A percentile compares a stretch with the other conserved stretches of the same genome.
phyloP scores from a whole-genome alignment of 2,797 vertebrate genomes.

The Lepus oiostolus region DNA sequence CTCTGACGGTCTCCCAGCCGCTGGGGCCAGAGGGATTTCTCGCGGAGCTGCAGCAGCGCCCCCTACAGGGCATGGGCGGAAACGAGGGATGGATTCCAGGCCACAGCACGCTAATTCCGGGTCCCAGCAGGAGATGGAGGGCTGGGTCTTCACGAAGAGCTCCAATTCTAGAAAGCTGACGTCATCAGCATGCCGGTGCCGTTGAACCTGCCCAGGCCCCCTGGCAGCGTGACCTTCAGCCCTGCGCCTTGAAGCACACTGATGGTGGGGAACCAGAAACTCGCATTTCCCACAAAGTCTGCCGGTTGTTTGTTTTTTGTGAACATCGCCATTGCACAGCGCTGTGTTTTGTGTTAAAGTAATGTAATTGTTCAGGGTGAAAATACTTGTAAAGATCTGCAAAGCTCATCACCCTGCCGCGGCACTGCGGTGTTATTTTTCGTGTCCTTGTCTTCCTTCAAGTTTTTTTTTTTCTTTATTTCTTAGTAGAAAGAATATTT shows the following conservation, averaged over 20 bases:
- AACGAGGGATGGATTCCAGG: neutral
- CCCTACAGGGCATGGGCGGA: slow-evolving; percentile 43
- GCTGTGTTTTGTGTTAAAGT: slow-evolving; percentile 4
- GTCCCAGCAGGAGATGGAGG: no score
- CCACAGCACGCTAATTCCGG: no score
- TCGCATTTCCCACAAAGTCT: neutral
- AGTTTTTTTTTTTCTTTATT: neutral
- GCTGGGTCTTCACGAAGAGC: neutral
- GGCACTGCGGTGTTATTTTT: neutral
- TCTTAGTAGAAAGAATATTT: neutral
- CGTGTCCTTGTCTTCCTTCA: neutral
- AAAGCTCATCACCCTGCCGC: neutral
- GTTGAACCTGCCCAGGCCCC: no score
- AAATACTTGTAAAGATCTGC: neutral
- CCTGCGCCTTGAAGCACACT: neutral
- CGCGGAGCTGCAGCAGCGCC: neutral
- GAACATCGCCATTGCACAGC: neutral
- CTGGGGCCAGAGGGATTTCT: neutral
- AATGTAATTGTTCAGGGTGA: neutral
- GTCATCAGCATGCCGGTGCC: neutral
- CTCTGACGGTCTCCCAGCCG: neutral
- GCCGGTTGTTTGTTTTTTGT: neutral
- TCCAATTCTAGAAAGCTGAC: neutral
- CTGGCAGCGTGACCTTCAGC: neutral
- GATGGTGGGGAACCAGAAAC: neutral